Base-by-base conservation (phyloP, 30 jellyfish, hydroid and myxozoan species). In the Phacellophora camtschatica region DNA sequence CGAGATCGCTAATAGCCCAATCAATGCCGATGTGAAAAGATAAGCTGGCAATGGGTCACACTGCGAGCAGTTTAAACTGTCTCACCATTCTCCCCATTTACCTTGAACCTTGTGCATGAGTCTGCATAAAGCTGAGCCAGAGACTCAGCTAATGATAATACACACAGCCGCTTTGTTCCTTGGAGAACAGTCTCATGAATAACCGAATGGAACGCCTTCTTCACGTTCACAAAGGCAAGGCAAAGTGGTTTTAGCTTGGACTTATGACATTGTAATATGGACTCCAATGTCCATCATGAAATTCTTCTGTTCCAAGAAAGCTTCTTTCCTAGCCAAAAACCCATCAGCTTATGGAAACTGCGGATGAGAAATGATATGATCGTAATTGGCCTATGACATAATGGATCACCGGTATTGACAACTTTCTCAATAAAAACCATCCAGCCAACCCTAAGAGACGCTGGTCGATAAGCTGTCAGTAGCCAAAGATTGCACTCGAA, bases 401-500 rank as follows among this genome's bases (percentile, higher is more conserved):
- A 45, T 13, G 74, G 74, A 45, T 58, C 74, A 4, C 18, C 9
- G 9, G 74, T 58, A 19, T 58, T 58, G 9, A 45, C 8, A 42
- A n/a, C 74, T 18, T 58, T 58, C 74, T 20, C 46, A 16, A 58
- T 58, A 45, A 58, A 39, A 6, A 39, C 15, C 11, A 15, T 39
- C 11, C 15, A 39, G 8, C 53, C 53, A 15, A 15, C 15, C 4
- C 74, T 6, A 15, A 58, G 74, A 45, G 6, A 7, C 8, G 24
- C 31, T 5, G 74, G 74, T 20, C 5, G 46, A 27, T 58, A 58
- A 9, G 74, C 6, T 13, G 74, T 45, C 4, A 3, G 18, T 13
- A 58, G 74, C 74, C 74, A 58, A 6, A 58, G 45, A 45, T 58
- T 58, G 74, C 5, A 58, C 20, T 27, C 46, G 46, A 45, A 58